phyloP scores from a whole-genome alignment of 2,888 invertebrate genomes.

The Drosophila pseudotalamancana region DNA sequence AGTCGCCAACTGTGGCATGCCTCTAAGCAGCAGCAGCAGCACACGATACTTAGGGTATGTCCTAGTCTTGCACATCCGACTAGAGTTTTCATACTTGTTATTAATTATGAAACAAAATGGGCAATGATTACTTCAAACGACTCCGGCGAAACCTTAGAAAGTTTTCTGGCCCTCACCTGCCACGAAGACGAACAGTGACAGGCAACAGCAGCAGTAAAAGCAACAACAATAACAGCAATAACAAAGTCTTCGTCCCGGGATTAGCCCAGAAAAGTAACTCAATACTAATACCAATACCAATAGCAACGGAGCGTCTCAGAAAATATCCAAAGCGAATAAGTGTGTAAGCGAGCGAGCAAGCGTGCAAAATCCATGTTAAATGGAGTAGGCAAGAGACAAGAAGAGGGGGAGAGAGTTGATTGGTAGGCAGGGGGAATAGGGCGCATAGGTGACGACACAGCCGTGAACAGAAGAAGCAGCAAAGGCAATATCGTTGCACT shows the following conservation, averaged over 20 bases:
- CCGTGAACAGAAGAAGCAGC: conserved; percentile 46
- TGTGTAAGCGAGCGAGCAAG: conserved; percentile 28
- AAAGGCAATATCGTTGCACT: conserved; percentile 54
- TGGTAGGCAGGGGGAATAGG: conserved; percentile 6
- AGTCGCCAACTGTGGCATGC: no score
- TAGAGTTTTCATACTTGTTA: no score
- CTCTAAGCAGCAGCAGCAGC: no score
- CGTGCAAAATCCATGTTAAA: conserved; percentile 67
- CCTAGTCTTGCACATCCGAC: no score
- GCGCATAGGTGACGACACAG: conserved; percentile 55
- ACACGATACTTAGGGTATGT: no score
- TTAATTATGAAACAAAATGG: conserved; percentile 69
- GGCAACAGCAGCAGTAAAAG: background rate
- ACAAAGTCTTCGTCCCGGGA: conserved; percentile 45
- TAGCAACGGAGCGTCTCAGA: conserved; percentile 40
- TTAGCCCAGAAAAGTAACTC: conserved; percentile 61
- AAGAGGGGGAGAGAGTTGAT: conserved; percentile 13
- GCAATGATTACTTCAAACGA: conserved; percentile 60
- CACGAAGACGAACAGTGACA: conserved; percentile 9
- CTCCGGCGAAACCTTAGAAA: conserved; percentile 68
- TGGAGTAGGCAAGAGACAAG: conserved; percentile 27
- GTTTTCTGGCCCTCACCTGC: conserved; percentile 48
- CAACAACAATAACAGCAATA: background rate
- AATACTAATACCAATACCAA: conserved; percentile 59
- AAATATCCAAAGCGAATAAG: conserved; percentile 46